Percentiles rank a stretch among this genome's conserved stretches.
These are phyloP conservation scores for Halichondria panicea DNA, from an alignment of 37 sponge, comb jelly and placozoan species.

Conservation along the genomic window DNA sequence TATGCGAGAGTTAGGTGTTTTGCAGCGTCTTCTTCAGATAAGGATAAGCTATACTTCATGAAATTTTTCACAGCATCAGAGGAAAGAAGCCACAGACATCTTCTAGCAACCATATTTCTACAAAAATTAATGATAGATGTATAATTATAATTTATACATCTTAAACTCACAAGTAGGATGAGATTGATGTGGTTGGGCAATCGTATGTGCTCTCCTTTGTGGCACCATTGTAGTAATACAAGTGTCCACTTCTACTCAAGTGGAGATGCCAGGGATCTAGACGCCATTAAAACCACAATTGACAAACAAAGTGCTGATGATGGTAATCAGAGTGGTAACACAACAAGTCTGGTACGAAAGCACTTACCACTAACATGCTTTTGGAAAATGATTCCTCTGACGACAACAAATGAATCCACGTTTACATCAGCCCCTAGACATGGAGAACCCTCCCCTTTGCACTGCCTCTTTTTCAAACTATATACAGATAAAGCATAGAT, in stretches of 20 bases:
- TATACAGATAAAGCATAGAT: not conserved
- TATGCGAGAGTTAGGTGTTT: too few species aligned
- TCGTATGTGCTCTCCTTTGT: constrained; percentile 48
- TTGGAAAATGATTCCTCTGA: constrained; percentile 58
- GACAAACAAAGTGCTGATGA: not conserved
- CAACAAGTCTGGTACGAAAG: not conserved
- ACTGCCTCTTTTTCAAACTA: constrained; percentile 27
- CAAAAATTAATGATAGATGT: too few species aligned
- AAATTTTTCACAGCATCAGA: too few species aligned
- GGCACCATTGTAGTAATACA: constrained; percentile 64
- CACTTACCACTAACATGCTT: constrained; percentile 45
- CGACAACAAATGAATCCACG: constrained; percentile 24
- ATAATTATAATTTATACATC: too few species aligned
- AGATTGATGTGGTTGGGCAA: constrained; percentile 57
- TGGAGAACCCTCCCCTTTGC: constrained; percentile 12
- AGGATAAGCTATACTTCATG: too few species aligned
- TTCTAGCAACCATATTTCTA: too few species aligned
- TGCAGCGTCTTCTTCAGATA: too few species aligned
- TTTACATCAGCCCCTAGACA: constrained; percentile 13
- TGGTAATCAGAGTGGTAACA: not conserved
- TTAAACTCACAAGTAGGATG: constrained; percentile 56
- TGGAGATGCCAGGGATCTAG: constrained; percentile 86
- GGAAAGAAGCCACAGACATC: too few species aligned
- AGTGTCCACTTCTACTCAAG: constrained; percentile 26
- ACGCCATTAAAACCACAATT: not conserved